A percentile compares a stretch with the other conserved stretches of the same genome.
phyloP scores from a whole-genome alignment of 2,113 vertebrate genomes.

The Saguinus imperator region DNA sequence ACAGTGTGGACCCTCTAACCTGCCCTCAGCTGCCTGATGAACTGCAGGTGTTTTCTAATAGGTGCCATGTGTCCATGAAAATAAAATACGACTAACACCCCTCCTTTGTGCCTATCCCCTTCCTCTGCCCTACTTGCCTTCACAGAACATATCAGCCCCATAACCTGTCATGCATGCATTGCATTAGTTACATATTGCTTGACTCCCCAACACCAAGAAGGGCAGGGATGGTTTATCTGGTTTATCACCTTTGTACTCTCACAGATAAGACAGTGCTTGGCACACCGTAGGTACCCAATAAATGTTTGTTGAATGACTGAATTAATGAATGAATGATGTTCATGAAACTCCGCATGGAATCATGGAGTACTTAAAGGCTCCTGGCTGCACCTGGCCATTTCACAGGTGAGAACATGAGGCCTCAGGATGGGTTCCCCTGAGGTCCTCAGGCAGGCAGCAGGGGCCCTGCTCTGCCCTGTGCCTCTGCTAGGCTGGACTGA shows the following conservation, averaged over 20 bases:
- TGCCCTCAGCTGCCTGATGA: neutral
- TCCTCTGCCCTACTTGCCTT: neutral
- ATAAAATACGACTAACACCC: rapidly evolving
- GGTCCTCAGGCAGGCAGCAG: no score
- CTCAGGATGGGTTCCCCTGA: neutral
- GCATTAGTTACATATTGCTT: neutral
- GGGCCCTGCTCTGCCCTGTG: no score
- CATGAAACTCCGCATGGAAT: neutral
- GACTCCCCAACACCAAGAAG: neutral
- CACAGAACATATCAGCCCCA: neutral
- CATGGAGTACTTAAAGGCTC: neutral
- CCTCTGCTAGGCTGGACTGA: no score
- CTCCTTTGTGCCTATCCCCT: rapidly evolving
- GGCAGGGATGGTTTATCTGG: neutral
- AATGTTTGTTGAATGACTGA: neutral
- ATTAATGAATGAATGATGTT: rapidly evolving
- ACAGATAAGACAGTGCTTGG: neutral
- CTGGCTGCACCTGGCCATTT: neutral
- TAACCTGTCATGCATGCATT: no score
- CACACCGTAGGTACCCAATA: neutral
- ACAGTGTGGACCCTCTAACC: rapidly evolving
- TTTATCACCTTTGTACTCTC: neutral
- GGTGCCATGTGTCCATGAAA: neutral
- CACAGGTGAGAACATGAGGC: neutral
- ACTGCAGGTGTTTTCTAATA: neutral